phyloP scores from a whole-genome alignment of 2,113 vertebrate species.

The Urocitellus parryii region DNA sequence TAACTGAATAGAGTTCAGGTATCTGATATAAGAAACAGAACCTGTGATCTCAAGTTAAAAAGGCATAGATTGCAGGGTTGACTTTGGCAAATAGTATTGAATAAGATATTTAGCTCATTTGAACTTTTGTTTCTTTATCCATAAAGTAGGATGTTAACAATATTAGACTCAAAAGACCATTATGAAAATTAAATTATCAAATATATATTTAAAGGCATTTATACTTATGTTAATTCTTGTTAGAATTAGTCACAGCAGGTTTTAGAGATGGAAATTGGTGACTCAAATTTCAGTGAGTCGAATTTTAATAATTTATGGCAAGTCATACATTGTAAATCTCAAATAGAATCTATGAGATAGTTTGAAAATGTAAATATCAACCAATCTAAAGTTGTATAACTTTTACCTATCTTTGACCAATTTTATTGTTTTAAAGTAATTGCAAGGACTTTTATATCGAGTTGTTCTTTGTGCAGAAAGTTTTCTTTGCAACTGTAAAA shows the following conservation, averaged over 20 bases:
- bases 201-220: not conserved
- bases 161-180: not conserved
- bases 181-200: not conserved
- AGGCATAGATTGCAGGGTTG: not conserved
- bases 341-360: not conserved
- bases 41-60: not conserved
- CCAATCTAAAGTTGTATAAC: not conserved
- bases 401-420: not conserved
- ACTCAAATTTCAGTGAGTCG: not conserved
- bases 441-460: not conserved
- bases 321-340: not conserved
- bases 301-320: not conserved
- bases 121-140: not conserved
- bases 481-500: not conserved
- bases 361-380: not conserved
- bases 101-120: not conserved
- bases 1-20: not conserved
- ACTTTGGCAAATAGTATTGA: not conserved
- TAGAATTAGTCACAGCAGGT: not conserved
- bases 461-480: not conserved
- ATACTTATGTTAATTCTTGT: not conserved
- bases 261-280: not conserved
- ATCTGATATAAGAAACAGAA: not conserved
- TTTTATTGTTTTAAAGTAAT: not conserved
- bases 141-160: not conserved